These are phyloP conservation scores for Aramus guarauna DNA, from an alignment of 2,113 vertebrate genomes.

Conservation along the genomic window DNA sequence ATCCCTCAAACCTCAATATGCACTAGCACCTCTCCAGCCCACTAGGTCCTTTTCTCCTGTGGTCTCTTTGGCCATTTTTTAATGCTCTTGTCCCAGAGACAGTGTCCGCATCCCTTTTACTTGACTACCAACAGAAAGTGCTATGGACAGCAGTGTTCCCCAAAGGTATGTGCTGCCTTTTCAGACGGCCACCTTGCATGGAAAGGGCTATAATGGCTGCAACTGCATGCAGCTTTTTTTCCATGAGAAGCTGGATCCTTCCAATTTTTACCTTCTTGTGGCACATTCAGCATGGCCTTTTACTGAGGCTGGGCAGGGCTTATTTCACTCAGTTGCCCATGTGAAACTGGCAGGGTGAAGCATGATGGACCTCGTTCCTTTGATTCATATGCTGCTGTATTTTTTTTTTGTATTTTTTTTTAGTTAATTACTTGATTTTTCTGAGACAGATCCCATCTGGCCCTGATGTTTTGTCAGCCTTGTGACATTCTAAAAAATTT, in stretches of 20 bases:
- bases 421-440: slow-evolving; percentile 24
- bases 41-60: not conserved
- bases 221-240: not conserved
- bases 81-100: not conserved
- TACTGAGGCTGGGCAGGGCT: not conserved
- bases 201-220: not conserved
- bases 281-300: not conserved
- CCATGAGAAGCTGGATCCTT: not conserved
- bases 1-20: not conserved
- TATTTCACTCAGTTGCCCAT: not conserved
- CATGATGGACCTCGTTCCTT: not conserved
- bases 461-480: slow-evolving; percentile 56
- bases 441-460: slow-evolving; percentile 54
- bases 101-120: not conserved
- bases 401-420: not conserved
- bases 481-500: slow-evolving; percentile 48
- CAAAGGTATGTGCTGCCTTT: not conserved
- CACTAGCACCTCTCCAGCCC: not conserved
- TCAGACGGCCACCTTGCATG: rapidly evolving
- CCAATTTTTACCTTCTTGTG: not conserved
- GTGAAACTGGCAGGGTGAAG: not conserved
- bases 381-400: not conserved
- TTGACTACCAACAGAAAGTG: not conserved
- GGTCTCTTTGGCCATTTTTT: not conserved
- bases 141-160: not conserved